A percentile compares a stretch with the other conserved stretches of the same genome.
Conservation (phyloP, 1,140 invertebrate species). For the Tetragnatha versicolor region DNA sequence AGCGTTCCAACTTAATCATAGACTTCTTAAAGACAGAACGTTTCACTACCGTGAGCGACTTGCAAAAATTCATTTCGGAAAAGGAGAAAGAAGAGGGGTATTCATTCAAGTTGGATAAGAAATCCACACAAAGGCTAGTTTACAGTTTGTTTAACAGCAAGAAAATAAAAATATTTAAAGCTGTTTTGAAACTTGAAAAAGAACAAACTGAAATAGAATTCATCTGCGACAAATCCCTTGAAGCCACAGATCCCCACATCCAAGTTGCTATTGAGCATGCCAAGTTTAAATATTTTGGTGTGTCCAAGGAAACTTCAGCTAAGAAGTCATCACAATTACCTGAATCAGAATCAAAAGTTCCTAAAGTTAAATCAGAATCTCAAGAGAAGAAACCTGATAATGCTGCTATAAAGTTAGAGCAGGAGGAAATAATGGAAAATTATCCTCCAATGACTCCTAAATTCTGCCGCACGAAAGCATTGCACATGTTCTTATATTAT, state of each 20-base stretch:
- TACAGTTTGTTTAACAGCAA: slow-evolving; percentile 69
- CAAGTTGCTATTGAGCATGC: slow-evolving; percentile 71
- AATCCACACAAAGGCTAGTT: slow-evolving; percentile 70
- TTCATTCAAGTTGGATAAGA: slow-evolving; percentile 70
- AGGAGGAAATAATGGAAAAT: background rate
- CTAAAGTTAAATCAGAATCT: background rate
- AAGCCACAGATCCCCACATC: slow-evolving; percentile 68
- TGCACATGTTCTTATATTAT: slow-evolving; percentile 77
- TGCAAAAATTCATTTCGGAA: slow-evolving; percentile 69
- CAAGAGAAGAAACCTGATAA: background rate
- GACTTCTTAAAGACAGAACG: slow-evolving; percentile 68
- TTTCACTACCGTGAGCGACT: slow-evolving; percentile 68
- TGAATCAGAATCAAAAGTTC: background rate
- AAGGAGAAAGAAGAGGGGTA: slow-evolving; percentile 68
- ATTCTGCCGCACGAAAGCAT: slow-evolving; percentile 72
- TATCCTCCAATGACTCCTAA: slow-evolving; percentile 67
- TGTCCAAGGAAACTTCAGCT: background rate
- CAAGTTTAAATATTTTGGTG: slow-evolving; percentile 69
- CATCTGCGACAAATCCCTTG: slow-evolving; percentile 70
- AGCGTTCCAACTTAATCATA: slow-evolving; percentile 71
- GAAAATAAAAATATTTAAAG: slow-evolving; percentile 70
- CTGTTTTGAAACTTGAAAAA: slow-evolving; percentile 66
- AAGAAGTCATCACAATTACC: background rate
- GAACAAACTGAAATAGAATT: slow-evolving; percentile 67
- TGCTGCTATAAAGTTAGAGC: background rate